Evolutionary conservation across 2,113 vertebrate genomes (phyloP), one percentile per base, ranked within the genome.

Genomic region (Siniperca chuatsi): DNA sequence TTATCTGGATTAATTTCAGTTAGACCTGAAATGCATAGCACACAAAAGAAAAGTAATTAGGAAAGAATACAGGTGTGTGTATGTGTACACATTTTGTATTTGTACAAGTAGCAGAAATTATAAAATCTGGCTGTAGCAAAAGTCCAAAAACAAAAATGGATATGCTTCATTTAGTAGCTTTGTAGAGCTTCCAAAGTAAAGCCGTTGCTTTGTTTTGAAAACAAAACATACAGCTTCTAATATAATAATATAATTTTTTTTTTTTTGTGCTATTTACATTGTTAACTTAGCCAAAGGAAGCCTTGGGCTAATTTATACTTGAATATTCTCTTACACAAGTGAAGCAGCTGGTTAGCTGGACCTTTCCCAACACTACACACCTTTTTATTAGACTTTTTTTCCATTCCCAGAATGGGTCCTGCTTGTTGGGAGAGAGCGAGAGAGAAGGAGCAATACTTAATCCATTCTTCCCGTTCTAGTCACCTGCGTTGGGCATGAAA

Each of bases 401-500:
- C 80, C 81, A 85, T 48, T 87, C 71, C 64, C 37, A 90, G 83
- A 92, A 81, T 75, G 61, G 78, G 58, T 55, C 70, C 84, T 86
- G 73, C 76, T 87, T 87, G 69, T 84, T 90, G 83, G 48, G 76
- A 72, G 74, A 87, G 72, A 50, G 68, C 16, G 81, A 57, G 55
- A 54, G 37, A 61, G 35, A 76, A 72, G 65, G 50, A 75, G 68
- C 78, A 75, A 85, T 82, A 72, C 90, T 90, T 58, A 61, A 75
- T 89, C 87, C 54, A 88, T 89, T 90, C 90, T 92, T 92, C 74
- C 62, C 23, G 11, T 89, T 86, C 85, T 78, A 83, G 91, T 94
- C 91, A 93, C 90, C 93, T 94, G 93, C 88, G 3, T 65, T 72
- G 62, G 46, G 71, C 82, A 86, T 92, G 90, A 93, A 91, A 92